These are phyloP conservation scores for Chloroceryle aenea DNA, from an alignment of 2,113 vertebrate species.

Conservation along the genomic window DNA sequence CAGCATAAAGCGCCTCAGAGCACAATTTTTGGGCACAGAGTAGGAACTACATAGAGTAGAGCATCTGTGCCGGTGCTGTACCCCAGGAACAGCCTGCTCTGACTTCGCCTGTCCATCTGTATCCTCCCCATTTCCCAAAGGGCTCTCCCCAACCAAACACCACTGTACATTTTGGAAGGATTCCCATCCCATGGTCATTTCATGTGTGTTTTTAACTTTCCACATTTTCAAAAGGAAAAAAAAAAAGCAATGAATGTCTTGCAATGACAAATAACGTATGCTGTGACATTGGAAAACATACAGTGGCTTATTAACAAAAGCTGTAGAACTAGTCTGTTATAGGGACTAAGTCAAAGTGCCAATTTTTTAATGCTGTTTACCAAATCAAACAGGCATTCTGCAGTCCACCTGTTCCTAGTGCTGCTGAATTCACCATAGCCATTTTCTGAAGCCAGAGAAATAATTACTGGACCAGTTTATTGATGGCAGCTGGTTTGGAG, in stretches of 20 bases:
- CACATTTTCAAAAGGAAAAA: neutral
- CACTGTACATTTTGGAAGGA: neutral
- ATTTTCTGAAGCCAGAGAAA: constrained; percentile 59
- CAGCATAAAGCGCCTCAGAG: constrained; percentile 49
- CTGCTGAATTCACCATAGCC: neutral
- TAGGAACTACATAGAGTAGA: constrained; percentile 37
- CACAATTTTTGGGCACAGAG: constrained; percentile 26
- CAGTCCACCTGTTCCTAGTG: constrained; percentile 56
- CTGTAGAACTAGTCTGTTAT: constrained; percentile 11
- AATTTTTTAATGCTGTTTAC: constrained; percentile 63
- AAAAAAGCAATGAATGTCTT: neutral
- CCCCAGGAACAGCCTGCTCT: neutral
- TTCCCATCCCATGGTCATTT: neutral
- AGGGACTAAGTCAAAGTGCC: constrained; percentile 37
- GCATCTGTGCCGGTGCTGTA: neutral
- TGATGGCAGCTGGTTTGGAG: constrained; percentile 61
- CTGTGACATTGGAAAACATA: neutral
- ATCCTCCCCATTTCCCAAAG: neutral
- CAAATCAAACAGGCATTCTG: constrained; percentile 63
- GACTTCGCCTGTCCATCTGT: constrained; percentile 21
- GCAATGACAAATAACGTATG: neutral
- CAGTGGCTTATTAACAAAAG: constrained; percentile 30
- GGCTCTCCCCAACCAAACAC: neutral
- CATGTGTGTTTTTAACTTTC: neutral
- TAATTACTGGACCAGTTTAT: constrained; percentile 58